Conservation (phyloP, 2,888 invertebrate genomes). For the Nemoura dubitans region DNA sequence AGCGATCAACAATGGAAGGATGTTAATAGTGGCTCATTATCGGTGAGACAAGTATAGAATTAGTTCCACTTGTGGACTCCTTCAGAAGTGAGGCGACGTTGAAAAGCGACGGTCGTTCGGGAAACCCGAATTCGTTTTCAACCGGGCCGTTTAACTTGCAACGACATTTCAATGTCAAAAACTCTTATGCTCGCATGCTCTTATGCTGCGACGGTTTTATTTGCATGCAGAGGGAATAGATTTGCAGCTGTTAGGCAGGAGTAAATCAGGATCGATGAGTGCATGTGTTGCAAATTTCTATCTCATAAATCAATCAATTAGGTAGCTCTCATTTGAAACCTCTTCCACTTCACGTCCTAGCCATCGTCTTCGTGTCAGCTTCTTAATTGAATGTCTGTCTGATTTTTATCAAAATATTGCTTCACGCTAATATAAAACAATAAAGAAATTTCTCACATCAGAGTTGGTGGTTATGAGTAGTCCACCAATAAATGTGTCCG, state of each 20-base stretch:
- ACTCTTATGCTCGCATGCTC: not conserved
- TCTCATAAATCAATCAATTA: not conserved
- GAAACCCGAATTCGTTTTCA: not conserved
- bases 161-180: not conserved
- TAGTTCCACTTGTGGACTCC: not conserved
- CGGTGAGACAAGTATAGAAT: not conserved
- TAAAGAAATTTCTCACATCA: not conserved
- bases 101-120: not conserved
- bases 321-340: not conserved
- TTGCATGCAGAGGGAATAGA: not conserved
- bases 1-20: not conserved
- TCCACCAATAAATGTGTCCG: not conserved
- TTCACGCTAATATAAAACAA: not conserved
- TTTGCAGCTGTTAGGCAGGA: not conserved
- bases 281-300: not conserved
- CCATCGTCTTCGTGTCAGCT: not conserved
- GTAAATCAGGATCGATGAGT: not conserved
- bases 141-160: not conserved
- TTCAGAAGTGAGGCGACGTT: not conserved
- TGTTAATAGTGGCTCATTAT: not conserved
- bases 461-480: not conserved
- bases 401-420: not conserved
- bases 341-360: not conserved
- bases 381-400: not conserved
- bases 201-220: not conserved